Base-by-base conservation (phyloP, 2,888 invertebrate species). In the Orthonevra nobilis region DNA sequence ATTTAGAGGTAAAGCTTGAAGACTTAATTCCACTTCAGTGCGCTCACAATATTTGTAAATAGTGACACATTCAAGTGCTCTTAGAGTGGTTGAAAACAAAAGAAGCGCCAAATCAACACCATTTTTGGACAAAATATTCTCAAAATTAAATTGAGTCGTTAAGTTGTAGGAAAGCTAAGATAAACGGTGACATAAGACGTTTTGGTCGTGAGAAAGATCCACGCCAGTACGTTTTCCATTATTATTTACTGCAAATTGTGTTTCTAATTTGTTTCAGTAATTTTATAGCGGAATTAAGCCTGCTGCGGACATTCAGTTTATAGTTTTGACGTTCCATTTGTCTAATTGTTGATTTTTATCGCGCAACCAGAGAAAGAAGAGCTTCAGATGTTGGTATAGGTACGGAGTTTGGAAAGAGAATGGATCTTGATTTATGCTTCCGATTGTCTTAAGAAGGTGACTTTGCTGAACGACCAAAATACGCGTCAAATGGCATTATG, bases 141-240 rank as follows among this genome's bases (percentile, higher is more conserved):
- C 30, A 5, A 23, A 52, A 52, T 28, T 34, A n/a, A 50, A 44
- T 15, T 38, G 30, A 58, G 46, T 50, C 68, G 56, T 46, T 32
- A 19, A 17, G 19, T 19, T 32, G 28, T 50, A 34, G 58, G 48
- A 68, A 56, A 70, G 52, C 30, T 40, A 36, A 58, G 17, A 46
- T 48, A 30, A 40, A 17, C 10, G 36, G 12, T 70, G 52, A 54
- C 54, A 63, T 63, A 70, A 70, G 36, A 46, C 10, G 36, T 12
- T 54, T 44, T 9, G 30, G 52, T 46, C 63, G 30, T 70, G 70
- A 38, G 61, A 70, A 70, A 44, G 14, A 44, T 34, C 9, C 17
- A 36, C 17, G 12, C 17, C 7, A 2, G 15, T 6, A 38, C 34
- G n/a, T 38, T 23, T 34, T 28, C 50, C 30, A 32, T 34, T 32